Evolutionary conservation across 2,113 vertebrate genomes (phyloP).

Genomic region (Erythrolamprus reginae): DNA sequence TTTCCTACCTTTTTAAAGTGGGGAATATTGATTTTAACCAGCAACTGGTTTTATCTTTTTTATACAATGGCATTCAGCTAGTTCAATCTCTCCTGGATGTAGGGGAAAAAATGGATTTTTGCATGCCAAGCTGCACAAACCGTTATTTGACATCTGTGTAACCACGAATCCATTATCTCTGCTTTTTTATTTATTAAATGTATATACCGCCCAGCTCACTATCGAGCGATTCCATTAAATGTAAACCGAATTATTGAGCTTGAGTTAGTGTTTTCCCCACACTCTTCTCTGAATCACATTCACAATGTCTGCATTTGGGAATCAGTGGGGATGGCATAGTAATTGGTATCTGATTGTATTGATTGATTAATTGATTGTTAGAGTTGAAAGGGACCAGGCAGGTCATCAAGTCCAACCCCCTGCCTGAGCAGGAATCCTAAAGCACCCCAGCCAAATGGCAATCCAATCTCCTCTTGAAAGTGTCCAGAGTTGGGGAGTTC

Average conservation of each 20-base stretch:
- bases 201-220: neutral
- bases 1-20: neutral
- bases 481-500: too few relatives aligned
- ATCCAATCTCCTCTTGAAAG: too few relatives aligned
- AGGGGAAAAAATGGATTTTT: neutral
- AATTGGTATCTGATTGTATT: neutral
- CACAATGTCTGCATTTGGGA: neutral
- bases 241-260: neutral
- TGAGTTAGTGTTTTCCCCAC: neutral
- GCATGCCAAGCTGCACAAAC: neutral
- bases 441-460: too few relatives aligned
- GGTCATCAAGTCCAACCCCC: too few relatives aligned
- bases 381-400: too few relatives aligned
- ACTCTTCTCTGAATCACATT: neutral
- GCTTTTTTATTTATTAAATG: neutral
- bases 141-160: neutral
- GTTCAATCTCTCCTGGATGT: neutral
- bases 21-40: slow-evolving; percentile 34
- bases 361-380: too few relatives aligned
- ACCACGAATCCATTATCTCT: neutral
- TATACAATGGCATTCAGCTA: neutral
- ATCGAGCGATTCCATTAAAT: too few relatives aligned
- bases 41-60: neutral
- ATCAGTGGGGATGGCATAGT: neutral
- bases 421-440: too few relatives aligned